Base-by-base conservation (phyloP, 2,797 vertebrate species). In the Psittacula derbiana region DNA sequence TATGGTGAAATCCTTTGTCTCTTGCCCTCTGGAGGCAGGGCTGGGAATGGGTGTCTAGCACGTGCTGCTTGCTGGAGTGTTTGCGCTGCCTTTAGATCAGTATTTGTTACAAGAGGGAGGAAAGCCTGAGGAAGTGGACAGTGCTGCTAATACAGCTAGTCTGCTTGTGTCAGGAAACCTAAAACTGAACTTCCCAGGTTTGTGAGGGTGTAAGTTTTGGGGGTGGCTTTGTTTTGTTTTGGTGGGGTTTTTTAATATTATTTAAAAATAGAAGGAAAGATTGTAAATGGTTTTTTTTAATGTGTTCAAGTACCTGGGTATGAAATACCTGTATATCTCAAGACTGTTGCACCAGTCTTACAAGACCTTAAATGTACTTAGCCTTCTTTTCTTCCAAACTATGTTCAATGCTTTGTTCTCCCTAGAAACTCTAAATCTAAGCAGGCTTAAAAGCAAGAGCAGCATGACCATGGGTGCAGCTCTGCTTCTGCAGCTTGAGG, bases 41-140 rank as follows among this genome's bases (percentile, higher is more conserved):
- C n/a, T 69, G 57, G 44, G 3, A 30, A 6, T 1, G 9, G 27
- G 6, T 16, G 12, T 36, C 47, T 25, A 27, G 18, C 24, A 36
- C 25, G 16, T 33, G 27, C 47, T 57, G 38, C 16, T 5, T 0
- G 1, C 53, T 28, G 58, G 16, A n/a, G 62, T 3, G 0, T 11
- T 7, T 0, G 1, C 0, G 0, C 14, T 49, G 61, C 28, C 27
- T 17, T 38, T 8, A 10, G 76, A 28, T 10, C 17, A 4, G 24
- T 14, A 0, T 38, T 41, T 30, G 33, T 8, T 19, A 2, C 0
- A 2, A 13, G 38, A 6, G 27, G 61, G n/a, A 38, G 64, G 46
- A 61, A 65, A 71, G 33, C 38, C 44, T 38, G 28, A 30, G 17
- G 7, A 10, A 14, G 33, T 2, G 5, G 87, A 19, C n/a, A 31